phyloP scores from a whole-genome alignment of 1,140 invertebrate genomes.

The Aphidius gifuensis region DNA sequence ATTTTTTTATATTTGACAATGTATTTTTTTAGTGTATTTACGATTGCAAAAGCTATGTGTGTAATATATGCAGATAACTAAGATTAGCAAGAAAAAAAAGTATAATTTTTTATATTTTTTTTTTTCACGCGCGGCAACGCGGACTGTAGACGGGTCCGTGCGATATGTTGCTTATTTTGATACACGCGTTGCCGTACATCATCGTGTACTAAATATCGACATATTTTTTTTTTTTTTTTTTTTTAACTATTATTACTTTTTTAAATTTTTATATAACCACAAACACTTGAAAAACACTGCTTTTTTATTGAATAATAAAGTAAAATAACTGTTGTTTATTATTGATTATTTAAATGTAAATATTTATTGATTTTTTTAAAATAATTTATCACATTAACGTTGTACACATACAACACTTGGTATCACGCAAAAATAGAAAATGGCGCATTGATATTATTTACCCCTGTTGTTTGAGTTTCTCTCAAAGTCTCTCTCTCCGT shows the following conservation, averaged over 20 bases:
- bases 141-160: slow-evolving; percentile 30
- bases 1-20: no score
- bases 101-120: neutral
- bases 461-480: slow-evolving; percentile 32
- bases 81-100: slow-evolving; percentile 29
- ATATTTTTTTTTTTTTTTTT: no score
- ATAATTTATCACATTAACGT: slow-evolving; percentile 38
- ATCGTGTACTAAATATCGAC: slow-evolving; percentile 14
- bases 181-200: slow-evolving; percentile 32
- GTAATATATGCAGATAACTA: neutral
- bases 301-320: neutral
- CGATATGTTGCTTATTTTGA: slow-evolving; percentile 26
- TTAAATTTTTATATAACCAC: neutral
- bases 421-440: slow-evolving; percentile 55
- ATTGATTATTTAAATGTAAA: slow-evolving; percentile 30
- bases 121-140: slow-evolving; percentile 36
- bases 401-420: slow-evolving; percentile 46
- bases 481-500: slow-evolving; percentile 20
- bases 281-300: neutral
- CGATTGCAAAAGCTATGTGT: no score
- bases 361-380: slow-evolving; percentile 6
- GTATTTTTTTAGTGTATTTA: no score
- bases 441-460: slow-evolving; percentile 47
- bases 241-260: slow-evolving; percentile 15
- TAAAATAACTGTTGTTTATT: slow-evolving; percentile 6